Evolutionary conservation across 2,888 invertebrate genomes (phyloP).

Genomic region (Rhingia rostrata): DNA sequence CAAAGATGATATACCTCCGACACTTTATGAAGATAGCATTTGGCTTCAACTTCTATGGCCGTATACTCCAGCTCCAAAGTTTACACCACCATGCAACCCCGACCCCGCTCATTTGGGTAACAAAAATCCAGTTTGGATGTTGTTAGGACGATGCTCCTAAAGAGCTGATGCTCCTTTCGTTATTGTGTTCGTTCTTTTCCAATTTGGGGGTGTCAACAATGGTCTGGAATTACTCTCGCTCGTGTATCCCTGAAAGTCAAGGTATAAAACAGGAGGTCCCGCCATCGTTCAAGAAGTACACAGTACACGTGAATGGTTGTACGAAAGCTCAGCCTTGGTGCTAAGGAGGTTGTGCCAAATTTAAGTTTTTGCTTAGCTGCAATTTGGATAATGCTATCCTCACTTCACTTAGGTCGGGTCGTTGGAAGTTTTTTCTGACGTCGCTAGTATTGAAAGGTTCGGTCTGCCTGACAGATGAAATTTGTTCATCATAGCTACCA

Average conservation of each 20-base stretch:
- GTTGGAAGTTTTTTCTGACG: too few relatives aligned
- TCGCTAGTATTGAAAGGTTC: too few relatives aligned
- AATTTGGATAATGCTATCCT: too few relatives aligned
- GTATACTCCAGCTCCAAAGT: conserved; percentile 32
- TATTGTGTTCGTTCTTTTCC: conserved; percentile 56
- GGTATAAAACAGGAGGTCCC: conserved; percentile 69
- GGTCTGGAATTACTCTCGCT: conserved; percentile 60
- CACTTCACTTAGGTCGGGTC: too few relatives aligned
- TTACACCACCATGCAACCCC: conserved; percentile 11
- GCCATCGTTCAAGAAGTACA: too few relatives aligned
- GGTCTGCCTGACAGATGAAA: too few relatives aligned
- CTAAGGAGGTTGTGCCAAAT: too few relatives aligned
- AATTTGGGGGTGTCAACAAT: conserved; percentile 71
- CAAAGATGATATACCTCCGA: conserved; percentile 82
- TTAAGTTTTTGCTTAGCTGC: too few relatives aligned
- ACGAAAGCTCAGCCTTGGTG: too few relatives aligned
- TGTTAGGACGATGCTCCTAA: conserved; percentile 57
- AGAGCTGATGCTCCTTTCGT: conserved; percentile 47
- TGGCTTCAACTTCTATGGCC: conserved; percentile 78
- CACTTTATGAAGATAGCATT: conserved; percentile 79
- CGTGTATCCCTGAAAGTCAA: conserved; percentile 59
- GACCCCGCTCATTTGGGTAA: conserved; percentile 63
- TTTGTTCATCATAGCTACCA: too few relatives aligned
- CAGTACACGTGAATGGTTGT: too few relatives aligned
- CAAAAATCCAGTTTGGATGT: conserved; percentile 74